These are phyloP conservation scores for Tragopan temminckii DNA, from an alignment of 2,797 vertebrate species.

Conservation along the genomic window DNA sequence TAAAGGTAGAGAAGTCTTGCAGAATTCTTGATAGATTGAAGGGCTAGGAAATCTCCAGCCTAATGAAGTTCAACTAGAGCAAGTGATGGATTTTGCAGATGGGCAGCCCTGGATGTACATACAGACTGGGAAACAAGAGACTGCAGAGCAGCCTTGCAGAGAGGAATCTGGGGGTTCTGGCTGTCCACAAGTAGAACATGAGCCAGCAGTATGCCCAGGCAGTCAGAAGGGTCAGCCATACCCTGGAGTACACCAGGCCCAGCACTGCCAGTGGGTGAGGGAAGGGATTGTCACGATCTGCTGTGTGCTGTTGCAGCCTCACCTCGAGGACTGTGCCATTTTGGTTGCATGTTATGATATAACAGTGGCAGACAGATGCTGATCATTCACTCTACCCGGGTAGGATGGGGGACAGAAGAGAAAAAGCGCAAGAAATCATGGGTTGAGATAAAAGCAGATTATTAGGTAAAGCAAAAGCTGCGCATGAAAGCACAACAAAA, in stretches of 20 bases:
- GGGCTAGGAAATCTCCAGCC: not conserved
- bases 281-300: not conserved
- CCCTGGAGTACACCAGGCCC: not conserved
- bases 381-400: no score
- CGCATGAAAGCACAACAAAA: no score
- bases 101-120: not conserved
- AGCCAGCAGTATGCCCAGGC: not conserved
- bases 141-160: not conserved
- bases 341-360: no score
- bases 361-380: no score
- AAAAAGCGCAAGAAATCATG: not conserved
- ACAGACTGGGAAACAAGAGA: not conserved
- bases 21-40: not conserved
- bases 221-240: not conserved
- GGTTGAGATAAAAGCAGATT: not conserved
- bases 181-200: not conserved
- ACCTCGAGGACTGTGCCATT: not conserved
- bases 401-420: not conserved
- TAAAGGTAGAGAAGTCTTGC: no score
- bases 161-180: not conserved
- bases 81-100: not conserved
- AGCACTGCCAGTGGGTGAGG: not conserved
- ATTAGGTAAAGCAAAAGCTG: not conserved
- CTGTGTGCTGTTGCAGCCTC: not conserved
- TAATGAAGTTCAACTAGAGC: not conserved